A percentile compares a stretch with the other conserved stretches of the same genome.
These are phyloP conservation scores for Progne subis DNA, from an alignment of 2,113 vertebrate genomes.

Conservation along the genomic window DNA sequence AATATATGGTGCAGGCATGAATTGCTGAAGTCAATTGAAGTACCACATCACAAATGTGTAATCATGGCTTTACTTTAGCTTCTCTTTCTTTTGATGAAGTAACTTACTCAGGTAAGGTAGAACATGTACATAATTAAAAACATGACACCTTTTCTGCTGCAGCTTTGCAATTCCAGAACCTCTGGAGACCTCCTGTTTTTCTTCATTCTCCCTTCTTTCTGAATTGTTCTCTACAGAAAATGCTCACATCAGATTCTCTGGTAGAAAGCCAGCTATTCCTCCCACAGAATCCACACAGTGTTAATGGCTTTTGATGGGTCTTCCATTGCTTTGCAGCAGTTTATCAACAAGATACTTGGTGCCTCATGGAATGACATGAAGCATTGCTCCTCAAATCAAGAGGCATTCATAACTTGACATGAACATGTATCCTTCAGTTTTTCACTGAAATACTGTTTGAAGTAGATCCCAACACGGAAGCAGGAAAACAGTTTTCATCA, in stretches of 20 bases:
- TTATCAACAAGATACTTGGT: not conserved
- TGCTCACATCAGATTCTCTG: not conserved
- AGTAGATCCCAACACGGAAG: not conserved
- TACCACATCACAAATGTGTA: not conserved
- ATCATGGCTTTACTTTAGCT: not conserved
- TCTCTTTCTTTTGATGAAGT: not conserved
- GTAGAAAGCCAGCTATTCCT: not conserved
- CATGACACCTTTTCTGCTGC: not conserved
- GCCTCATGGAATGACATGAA: not conserved
- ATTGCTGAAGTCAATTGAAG: not conserved
- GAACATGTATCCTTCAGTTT: not conserved
- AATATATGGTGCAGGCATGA: not conserved
- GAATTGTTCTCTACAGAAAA: not conserved
- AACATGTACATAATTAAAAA: not conserved
- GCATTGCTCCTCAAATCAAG: not conserved
- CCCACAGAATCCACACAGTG: not conserved
- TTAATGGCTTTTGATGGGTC: not conserved
- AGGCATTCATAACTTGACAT: not conserved
- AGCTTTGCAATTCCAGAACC: not conserved
- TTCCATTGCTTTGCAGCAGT: not conserved
- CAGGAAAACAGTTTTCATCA: not conserved
- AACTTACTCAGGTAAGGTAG: not conserved
- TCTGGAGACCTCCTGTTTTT: not conserved
- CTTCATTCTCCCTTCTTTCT: not conserved
- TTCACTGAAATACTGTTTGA: not conserved